A percentile compares a stretch with the other conserved stretches of the same genome.
Conservation (phyloP, 2,797 vertebrate genomes). For the Xyrichtys novacula region DNA sequence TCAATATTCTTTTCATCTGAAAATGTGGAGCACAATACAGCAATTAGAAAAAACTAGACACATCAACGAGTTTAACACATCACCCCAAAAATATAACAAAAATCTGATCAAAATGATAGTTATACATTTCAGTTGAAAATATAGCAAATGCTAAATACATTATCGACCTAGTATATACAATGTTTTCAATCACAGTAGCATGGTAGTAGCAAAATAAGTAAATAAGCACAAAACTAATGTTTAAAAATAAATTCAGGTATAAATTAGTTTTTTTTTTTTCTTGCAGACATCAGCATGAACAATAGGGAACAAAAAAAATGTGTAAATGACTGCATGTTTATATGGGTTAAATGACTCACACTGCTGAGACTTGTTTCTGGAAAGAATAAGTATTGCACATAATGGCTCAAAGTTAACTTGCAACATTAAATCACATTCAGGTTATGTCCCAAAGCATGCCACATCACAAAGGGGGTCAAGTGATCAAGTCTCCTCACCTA, state of each 20-base stretch:
- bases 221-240: slow-evolving; percentile 99
- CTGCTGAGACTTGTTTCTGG: slow-evolving; percentile 94
- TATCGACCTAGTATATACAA: slow-evolving; percentile 99
- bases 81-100: slow-evolving; percentile 99
- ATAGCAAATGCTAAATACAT: slow-evolving; percentile 99
- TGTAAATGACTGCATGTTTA: slow-evolving; percentile 97
- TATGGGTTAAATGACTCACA: slow-evolving; percentile 94
- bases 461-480: slow-evolving; percentile 96
- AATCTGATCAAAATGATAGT: slow-evolving; percentile 99
- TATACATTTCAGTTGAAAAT: slow-evolving; percentile 99
- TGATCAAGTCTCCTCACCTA: slow-evolving; percentile 95
- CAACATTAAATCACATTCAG: slow-evolving; percentile 99
- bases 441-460: slow-evolving; percentile 94
- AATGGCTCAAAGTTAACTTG: slow-evolving; percentile 99
- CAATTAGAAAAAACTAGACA: slow-evolving; percentile 99
- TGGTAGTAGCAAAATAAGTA: slow-evolving; percentile 99
- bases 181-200: slow-evolving; percentile 99
- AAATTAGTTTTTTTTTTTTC: slow-evolving; percentile 95
- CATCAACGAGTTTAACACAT: slow-evolving; percentile 97
- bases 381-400: slow-evolving; percentile 99
- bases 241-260: slow-evolving; percentile 99
- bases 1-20: slow-evolving; percentile 98
- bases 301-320: slow-evolving; percentile 88
- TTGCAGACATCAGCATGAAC: slow-evolving; percentile 98
- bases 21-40: slow-evolving; percentile 98